A percentile compares a stretch with the other conserved stretches of the same genome.
phyloP scores from a whole-genome alignment of 2,888 invertebrate species.

The Ellobium chinense region DNA sequence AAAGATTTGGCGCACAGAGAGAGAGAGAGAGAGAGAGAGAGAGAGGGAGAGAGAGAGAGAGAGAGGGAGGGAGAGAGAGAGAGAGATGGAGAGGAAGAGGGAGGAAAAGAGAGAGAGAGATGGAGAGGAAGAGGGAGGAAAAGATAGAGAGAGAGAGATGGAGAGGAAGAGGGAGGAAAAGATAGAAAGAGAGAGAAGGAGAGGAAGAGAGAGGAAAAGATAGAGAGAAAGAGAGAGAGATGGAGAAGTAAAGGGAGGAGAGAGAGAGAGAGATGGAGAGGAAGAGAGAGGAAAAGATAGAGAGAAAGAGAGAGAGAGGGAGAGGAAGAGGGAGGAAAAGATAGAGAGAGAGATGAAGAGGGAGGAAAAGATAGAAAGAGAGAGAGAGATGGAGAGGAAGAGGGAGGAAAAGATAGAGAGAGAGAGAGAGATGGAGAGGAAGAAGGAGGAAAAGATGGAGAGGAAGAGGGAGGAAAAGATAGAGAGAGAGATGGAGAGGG shows the following conservation, averaged over 20 bases:
- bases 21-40: not conserved
- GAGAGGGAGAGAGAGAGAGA: not conserved
- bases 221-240: not conserved
- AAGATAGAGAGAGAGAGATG: conserved; percentile 4
- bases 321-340: conserved; percentile 27
- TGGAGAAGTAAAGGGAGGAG: not conserved
- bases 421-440: too few species aligned
- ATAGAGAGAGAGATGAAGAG: not conserved
- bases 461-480: too few species aligned
- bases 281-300: conserved; percentile 28
- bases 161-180: not conserved
- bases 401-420: too few species aligned
- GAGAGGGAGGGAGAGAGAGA: not conserved
- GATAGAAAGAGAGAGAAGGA: conserved; percentile 6
- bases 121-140: conserved; percentile 18
- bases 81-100: not conserved
- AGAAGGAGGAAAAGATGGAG: too few species aligned
- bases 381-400: too few species aligned
- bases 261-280: conserved; percentile 14
- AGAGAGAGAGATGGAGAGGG: too few species aligned
- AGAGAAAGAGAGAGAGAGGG: conserved; percentile 19
- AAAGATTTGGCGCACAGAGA: too few species aligned
- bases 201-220: conserved; percentile 25
- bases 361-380: too few species aligned
- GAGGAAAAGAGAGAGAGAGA: conserved; percentile 21